phyloP scores from a whole-genome alignment of 2,113 vertebrate genomes.

The Rhadina sibilatrix region DNA sequence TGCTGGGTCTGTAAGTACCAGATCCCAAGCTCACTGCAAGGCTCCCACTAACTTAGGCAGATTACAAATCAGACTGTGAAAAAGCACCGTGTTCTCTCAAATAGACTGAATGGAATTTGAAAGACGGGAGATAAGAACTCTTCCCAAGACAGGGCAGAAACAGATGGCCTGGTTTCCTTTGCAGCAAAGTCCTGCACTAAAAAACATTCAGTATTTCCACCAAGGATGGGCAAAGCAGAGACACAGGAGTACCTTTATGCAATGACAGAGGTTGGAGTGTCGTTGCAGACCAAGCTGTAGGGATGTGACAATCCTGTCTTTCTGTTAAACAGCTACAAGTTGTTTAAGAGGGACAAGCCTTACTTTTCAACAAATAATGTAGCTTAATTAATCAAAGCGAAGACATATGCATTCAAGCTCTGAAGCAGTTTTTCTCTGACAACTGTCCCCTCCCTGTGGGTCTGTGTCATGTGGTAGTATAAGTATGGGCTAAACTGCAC shows the following conservation, averaged over 20 bases:
- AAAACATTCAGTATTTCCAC: background rate
- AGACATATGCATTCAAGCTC: background rate
- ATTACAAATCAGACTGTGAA: background rate
- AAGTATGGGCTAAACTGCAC: background rate
- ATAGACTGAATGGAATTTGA: background rate
- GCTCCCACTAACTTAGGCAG: background rate
- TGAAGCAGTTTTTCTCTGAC: background rate
- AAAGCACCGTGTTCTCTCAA: background rate
- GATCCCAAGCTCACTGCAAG: background rate
- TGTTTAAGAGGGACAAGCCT: background rate
- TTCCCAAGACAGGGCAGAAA: background rate
- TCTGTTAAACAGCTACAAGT: background rate
- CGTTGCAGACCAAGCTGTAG: background rate
- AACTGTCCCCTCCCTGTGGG: background rate
- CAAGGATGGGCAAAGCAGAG: background rate
- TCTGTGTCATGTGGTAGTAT: background rate
- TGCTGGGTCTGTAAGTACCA: background rate
- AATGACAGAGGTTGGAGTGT: background rate
- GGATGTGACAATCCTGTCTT: background rate
- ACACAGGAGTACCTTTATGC: background rate
- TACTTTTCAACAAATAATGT: background rate
- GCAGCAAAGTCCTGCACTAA: background rate
- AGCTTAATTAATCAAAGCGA: background rate
- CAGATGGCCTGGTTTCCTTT: background rate
- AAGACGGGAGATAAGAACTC: background rate